Evolutionary conservation across 2,797 vertebrate genomes (phyloP).

Genomic region (Enteromius thamalakanensis): DNA sequence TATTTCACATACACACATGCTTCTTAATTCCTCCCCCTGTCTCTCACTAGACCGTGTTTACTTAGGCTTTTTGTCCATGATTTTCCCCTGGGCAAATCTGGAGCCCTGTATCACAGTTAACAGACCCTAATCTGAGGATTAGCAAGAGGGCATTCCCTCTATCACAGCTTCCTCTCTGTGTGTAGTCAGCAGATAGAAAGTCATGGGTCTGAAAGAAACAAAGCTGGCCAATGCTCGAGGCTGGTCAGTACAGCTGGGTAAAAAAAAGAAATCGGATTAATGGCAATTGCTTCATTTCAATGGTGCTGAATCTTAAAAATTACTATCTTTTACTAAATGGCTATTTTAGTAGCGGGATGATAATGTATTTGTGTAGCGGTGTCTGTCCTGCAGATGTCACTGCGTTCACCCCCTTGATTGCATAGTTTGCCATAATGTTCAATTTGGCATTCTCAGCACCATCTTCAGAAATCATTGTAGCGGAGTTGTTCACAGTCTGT

Average conservation of each 20-base stretch:
- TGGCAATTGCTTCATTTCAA: neutral
- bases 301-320: neutral
- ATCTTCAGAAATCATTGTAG: neutral
- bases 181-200: constrained; percentile 35
- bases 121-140: constrained; percentile 61
- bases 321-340: neutral
- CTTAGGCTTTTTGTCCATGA: constrained; percentile 35
- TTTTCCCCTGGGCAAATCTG: constrained; percentile 46
- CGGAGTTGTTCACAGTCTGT: neutral
- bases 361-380: neutral
- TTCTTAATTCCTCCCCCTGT: neutral
- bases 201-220: constrained; percentile 14
- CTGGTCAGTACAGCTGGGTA: neutral
- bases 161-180: constrained; percentile 21
- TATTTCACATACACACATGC: neutral
- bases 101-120: constrained; percentile 53
- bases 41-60: constrained; percentile 46
- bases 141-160: constrained; percentile 39
- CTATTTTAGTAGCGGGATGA: neutral
- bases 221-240: neutral
- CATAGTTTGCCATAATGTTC: neutral
- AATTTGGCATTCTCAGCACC: neutral
- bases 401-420: neutral
- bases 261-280: neutral
- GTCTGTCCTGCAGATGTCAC: constrained; percentile 4